Evolutionary conservation across 1,140 invertebrate genomes (phyloP), one percentile per base, ranked within the genome.

Genomic region (Lepidurus arcticus): DNA sequence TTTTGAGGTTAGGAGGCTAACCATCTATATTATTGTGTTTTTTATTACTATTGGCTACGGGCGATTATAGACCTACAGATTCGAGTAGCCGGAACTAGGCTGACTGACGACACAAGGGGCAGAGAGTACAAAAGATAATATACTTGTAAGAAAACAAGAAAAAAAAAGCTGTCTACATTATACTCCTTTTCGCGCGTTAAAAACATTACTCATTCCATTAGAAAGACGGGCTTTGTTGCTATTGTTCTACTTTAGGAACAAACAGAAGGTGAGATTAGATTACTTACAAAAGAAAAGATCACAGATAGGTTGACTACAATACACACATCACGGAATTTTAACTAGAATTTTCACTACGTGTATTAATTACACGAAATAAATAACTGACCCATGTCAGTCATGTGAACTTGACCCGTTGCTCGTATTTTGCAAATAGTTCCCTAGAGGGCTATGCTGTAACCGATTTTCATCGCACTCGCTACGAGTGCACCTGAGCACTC

Each of bases 1-100:
- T 65, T 65, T 65, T 65, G 53, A 65, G 53, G 53, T 47, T 47
- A 47, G 45, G 45, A 47, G 45, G 45, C 21, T 65, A 65, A 13
- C 21, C 6, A 65, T 6, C 47, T n/a, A 21, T n/a, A 65, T 11
- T 65, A 21, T 65, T 65, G 13, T 65, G 53, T 21, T 65, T 13
- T 34, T 34, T 34, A 34, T 34, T 11, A 65, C 53, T 13, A 9
- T 16, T 65, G 13, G 8, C 13, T n/a, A 21, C n/a, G 16, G 45
- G 21, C 13, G 16, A 65, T 65, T 65, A 65, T 65, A 5, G 13
- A 4, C 13, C 53, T 65, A 13, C 16, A 65, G 53, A 4, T 65
- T 65, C 16, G 21, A 47, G 45, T n/a, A 9, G 21, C 21, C 6
- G 53, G 16, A 16, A 65, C n/a, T 21, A 21, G 53, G 21, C 7